A percentile compares a stretch with the other conserved stretches of the same genome.
Conservation (phyloP, 2,888 invertebrate genomes). For the Camptogramma bilineatum region DNA sequence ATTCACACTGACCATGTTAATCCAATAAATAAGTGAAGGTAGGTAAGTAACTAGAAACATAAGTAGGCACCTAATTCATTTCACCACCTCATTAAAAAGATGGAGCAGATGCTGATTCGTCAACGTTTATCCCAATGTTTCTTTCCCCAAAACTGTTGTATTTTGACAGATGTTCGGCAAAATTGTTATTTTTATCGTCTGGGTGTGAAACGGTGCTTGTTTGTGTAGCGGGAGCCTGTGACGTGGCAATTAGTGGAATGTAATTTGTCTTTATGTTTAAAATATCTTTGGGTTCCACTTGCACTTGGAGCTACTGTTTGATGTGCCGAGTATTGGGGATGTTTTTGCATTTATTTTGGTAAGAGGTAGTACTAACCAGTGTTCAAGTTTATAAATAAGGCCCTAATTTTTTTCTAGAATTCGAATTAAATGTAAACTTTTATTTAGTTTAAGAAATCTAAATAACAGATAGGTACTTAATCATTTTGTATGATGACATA, state of each 20-base stretch:
- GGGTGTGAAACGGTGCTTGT: slow-evolving; percentile 53
- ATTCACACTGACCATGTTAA: neutral
- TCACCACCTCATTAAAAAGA: slow-evolving; percentile 5
- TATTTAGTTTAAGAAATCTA: too few relatives aligned
- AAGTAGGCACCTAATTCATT: too few relatives aligned
- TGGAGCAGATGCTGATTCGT: neutral
- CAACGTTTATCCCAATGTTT: slow-evolving; percentile 16
- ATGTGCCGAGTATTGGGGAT: slow-evolving; percentile 1
- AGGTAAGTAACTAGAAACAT: too few relatives aligned
- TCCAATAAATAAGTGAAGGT: neutral
- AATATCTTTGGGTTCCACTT: slow-evolving; percentile 31
- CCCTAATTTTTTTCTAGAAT: too few relatives aligned
- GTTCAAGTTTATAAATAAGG: too few relatives aligned
- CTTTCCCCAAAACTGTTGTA: slow-evolving; percentile 44
- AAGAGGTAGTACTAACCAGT: too few relatives aligned
- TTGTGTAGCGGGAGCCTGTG: slow-evolving; percentile 48
- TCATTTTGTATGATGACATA: too few relatives aligned
- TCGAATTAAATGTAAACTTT: too few relatives aligned
- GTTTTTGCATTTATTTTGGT: slow-evolving; percentile 10
- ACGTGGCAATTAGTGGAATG: slow-evolving; percentile 47
- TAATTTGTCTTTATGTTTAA: slow-evolving; percentile 34
- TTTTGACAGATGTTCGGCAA: slow-evolving; percentile 69
- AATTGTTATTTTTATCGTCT: slow-evolving; percentile 65
- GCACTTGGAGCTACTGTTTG: slow-evolving; percentile 14
- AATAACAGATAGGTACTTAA: neutral